Evolutionary conservation across 1,140 invertebrate genomes (phyloP), one percentile per base, ranked within the genome.

Genomic region (Drosophila arizonae): DNA sequence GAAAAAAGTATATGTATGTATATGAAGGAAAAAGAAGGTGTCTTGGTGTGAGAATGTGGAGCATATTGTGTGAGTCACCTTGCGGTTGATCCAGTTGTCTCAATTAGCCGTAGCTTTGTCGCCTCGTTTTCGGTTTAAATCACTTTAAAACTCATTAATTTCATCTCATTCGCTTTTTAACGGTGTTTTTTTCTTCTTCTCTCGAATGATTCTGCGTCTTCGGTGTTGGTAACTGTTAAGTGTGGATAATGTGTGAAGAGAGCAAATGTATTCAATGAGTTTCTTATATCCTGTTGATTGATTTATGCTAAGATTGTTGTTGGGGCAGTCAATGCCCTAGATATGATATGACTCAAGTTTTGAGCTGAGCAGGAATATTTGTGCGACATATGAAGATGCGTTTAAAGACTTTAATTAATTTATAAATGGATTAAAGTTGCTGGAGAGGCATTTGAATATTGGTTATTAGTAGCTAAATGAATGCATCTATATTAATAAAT

Each of bases 21-120:
- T 36, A 36, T 36, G 33, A 39, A 45, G 2, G n/a, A 33, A 72
- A 15, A 63, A 55, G 30, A 54, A 70, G 52, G 13, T 68, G 48
- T 33, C 33, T 52, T 26, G 46, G 3, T 28, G 41, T 63, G 62
- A 58, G 55, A 79, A 81, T 76, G 64, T 87, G 64, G 81, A 85
- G 75, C 81, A 79, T 33, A 69, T 30, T 30, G 57, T 65, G 65
- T 85, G 81, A 81, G 58, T 81, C 81, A 84, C 58, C 46, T 55
- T 52, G 50, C 54, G 57, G 51, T 52, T 64, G 61, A 62, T 81
- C 80, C 69, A 77, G 74, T 77, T 76, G 65, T 80, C 70, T 81
- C 78, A 85, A 85, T 85, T 85, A 85, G 81, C 81, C 46, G 69
- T 41, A 74, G 70, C 75, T 78, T 77, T 81, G 75, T 82, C 81